Conservation (phyloP, 1,140 invertebrate species). For the Musca vetustissima region DNA sequence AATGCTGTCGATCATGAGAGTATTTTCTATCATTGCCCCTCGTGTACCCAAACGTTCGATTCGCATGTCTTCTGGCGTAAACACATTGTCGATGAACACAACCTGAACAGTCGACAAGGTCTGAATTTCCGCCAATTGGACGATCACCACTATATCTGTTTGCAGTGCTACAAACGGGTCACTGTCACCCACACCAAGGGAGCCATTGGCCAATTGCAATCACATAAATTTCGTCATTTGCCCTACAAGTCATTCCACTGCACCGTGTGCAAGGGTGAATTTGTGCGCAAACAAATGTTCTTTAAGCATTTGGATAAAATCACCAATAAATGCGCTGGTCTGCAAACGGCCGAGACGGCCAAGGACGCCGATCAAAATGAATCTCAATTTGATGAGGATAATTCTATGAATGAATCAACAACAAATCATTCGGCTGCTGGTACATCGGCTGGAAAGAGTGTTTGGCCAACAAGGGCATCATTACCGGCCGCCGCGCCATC, state of each 20-base stretch:
- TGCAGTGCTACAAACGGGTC: conserved; percentile 51
- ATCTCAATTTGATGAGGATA: neutral
- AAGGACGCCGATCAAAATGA: neutral
- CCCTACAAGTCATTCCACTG: conserved; percentile 51
- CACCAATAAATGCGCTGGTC: conserved; percentile 46
- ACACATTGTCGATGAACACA: conserved; percentile 49
- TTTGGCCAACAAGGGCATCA: neutral
- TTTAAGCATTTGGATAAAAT: conserved; percentile 49
- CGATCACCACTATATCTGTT: conserved; percentile 48
- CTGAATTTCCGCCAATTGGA: conserved; percentile 51
- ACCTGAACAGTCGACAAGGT: conserved; percentile 45
- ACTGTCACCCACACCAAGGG: conserved; percentile 52
- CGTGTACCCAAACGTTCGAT: conserved; percentile 49
- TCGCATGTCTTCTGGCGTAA: conserved; percentile 52
- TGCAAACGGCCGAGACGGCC: neutral
- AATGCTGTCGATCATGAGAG: conserved; percentile 51
- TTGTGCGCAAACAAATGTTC: conserved; percentile 53
- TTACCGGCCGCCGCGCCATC: neutral
- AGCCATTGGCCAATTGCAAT: conserved; percentile 50
- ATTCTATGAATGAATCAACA: neutral
- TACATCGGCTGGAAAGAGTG: neutral
- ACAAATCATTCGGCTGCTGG: neutral
- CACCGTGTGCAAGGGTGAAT: conserved; percentile 42
- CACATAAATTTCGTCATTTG: conserved; percentile 50
- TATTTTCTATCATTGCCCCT: conserved; percentile 47